A percentile compares a stretch with the other conserved stretches of the same genome.
These are phyloP conservation scores for Chrysomela aeneicollis DNA, from an alignment of 2,888 invertebrate species.

Conservation along the genomic window DNA sequence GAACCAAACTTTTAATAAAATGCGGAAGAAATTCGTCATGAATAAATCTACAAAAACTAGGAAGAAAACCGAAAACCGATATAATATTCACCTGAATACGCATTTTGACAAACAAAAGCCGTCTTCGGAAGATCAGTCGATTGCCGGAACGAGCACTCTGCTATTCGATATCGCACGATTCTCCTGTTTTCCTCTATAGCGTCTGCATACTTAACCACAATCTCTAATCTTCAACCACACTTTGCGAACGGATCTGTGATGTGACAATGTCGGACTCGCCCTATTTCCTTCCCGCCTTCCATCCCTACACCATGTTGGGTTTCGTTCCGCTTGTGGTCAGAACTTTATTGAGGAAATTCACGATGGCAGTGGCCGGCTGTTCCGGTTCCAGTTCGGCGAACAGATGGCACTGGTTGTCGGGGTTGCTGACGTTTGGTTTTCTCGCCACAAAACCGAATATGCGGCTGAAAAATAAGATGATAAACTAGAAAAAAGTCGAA, in stretches of 20 bases:
- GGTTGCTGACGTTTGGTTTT: slow-evolving; percentile 77
- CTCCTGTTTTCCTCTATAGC: no score
- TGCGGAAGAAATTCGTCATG: no score
- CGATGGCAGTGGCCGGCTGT: slow-evolving; percentile 94
- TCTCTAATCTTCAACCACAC: no score
- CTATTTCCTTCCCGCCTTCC: slow-evolving; percentile 9
- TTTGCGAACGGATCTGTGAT: slow-evolving; percentile 39
- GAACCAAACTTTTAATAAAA: no score
- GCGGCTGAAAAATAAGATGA: slow-evolving; percentile 67
- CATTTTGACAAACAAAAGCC: no score
- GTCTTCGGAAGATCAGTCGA: no score
- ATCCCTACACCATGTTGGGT: slow-evolving; percentile 64
- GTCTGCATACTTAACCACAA: no score
- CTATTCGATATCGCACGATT: no score
- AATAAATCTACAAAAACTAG: no score
- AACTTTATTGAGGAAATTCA: slow-evolving; percentile 86
- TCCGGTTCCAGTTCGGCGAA: slow-evolving; percentile 95
- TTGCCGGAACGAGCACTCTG: no score
- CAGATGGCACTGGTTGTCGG: slow-evolving; percentile 96
- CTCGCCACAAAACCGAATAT: slow-evolving; percentile 97
- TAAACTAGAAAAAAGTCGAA: slow-evolving; percentile 1
- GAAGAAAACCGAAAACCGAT: no score
- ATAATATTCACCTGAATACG: no score
- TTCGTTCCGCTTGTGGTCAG: slow-evolving; percentile 68
- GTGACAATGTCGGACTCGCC: slow-evolving; percentile 35